phyloP scores from a whole-genome alignment of 2,797 vertebrate genomes.

The Lycodopsis pacificus region DNA sequence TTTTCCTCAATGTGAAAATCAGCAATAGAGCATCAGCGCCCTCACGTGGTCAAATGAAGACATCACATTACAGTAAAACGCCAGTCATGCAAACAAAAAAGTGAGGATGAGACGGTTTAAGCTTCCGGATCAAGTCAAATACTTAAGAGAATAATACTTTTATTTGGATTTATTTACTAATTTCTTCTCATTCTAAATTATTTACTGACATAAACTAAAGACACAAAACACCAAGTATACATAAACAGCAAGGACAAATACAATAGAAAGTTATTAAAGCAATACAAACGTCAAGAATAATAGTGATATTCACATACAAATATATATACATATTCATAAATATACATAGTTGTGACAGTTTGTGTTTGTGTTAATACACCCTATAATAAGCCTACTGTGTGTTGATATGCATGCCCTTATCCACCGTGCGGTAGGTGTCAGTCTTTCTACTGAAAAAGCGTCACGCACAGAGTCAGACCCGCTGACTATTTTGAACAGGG shows the following conservation, averaged over 20 bases:
- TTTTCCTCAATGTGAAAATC: neutral
- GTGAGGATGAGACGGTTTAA: neutral
- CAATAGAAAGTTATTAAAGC: neutral
- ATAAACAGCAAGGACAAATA: neutral
- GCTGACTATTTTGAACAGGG: slow-evolving; percentile 63
- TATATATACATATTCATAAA: no score
- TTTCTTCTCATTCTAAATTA: neutral
- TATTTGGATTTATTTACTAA: neutral
- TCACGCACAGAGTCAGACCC: slow-evolving; percentile 33
- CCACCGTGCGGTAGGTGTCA: slow-evolving; percentile 8
- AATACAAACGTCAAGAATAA: neutral
- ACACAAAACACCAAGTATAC: neutral
- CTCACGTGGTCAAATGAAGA: slow-evolving; percentile 33
- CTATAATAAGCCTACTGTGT: neutral
- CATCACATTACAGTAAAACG: slow-evolving; percentile 15
- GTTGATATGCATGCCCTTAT: neutral
- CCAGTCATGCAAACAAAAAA: slow-evolving; percentile 13
- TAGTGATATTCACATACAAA: no score
- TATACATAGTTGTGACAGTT: no score
- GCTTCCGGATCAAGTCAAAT: slow-evolving; percentile 1
- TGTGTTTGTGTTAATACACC: no score
- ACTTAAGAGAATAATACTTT: neutral
- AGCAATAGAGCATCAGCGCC: slow-evolving; percentile 56
- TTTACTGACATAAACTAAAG: no score
- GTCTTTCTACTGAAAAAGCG: slow-evolving; percentile 7